Base-by-base conservation (phyloP, 2,113 vertebrate species). In the Bubalus kerabau region DNA sequence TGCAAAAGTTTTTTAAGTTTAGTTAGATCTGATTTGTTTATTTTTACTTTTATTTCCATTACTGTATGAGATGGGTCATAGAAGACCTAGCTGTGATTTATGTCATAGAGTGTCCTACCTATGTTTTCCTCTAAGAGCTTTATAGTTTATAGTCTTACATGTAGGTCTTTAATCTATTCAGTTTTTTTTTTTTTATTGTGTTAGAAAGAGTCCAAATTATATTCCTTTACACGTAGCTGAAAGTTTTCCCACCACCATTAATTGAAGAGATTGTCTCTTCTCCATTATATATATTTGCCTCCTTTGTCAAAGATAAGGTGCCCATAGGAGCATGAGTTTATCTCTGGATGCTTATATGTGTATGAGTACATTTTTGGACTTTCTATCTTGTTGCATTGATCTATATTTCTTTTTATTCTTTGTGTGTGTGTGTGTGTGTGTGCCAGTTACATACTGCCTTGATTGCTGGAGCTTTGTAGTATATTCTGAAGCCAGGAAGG, bases 401-500 rank as follows among this genome's bases (percentile, higher is more conserved):
- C 7, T n/a, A 17, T n/a, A 64, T 64, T n/a, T 64, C 3, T 64
- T 64, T 17, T 64, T 16, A 32, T 32, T 64, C 7, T 62, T 3
- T 62, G 60, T 62, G 60, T 62, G 59, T 60, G 59, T 26, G 10
- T 60, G 59, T 30, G 59, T 60, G 12, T 59, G 59, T 48, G 46
- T 16, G 15, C 30, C 15, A n/a, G 30, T 64, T 64, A 64, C 30
- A 64, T 64, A n/a, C 15, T 64, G 3, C 17, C 30, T 17, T 32
- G 15, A n/a, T 16, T 0, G 1, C 30, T n/a, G 62, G 15, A 64
- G 32, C 15, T 4, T n/a, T 64, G 7, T 32, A 4, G 30, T 17
- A 64, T 64, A n/a, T 64, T 64, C 15, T 64, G 62, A n/a, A 64
- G 62, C 15, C 3, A 64, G 15, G 16, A 36, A 71, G n/a, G 4